These are phyloP conservation scores for Emydocephalus ijimae DNA, from an alignment of 2,113 vertebrate genomes.

Conservation along the genomic window DNA sequence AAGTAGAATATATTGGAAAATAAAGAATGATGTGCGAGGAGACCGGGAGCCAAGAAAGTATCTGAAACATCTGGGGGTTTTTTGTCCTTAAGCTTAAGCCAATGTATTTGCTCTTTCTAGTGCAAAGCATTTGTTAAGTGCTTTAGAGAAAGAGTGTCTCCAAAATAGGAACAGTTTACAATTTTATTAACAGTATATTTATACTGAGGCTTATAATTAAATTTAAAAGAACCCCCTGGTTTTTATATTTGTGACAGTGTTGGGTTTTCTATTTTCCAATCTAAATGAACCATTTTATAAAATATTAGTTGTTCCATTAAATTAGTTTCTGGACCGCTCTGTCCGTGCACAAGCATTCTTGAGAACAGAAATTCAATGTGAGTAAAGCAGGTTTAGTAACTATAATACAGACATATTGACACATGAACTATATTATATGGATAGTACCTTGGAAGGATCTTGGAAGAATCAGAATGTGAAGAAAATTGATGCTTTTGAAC, in stretches of 20 bases:
- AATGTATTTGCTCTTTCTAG: background rate
- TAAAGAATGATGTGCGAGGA: background rate
- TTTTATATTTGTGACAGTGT: constrained; percentile 13
- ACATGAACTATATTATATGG: background rate
- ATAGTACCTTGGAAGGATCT: background rate
- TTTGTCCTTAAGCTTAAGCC: background rate
- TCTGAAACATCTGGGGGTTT: background rate
- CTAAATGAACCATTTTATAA: constrained; percentile 30
- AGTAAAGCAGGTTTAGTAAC: background rate
- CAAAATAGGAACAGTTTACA: background rate
- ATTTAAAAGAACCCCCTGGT: constrained; percentile 14
- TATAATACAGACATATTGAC: background rate
- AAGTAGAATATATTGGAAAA: background rate
- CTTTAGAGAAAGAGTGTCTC: background rate
- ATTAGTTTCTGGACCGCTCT: background rate
- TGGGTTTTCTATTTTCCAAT: constrained; percentile 19
- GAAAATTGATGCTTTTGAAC: background rate
- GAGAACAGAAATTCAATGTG: background rate
- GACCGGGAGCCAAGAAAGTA: background rate
- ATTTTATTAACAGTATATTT: constrained; percentile 5
- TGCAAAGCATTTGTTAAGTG: background rate
- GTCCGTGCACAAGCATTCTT: background rate
- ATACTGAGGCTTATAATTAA: background rate
- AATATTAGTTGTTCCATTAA: background rate
- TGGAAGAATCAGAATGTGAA: background rate